These are phyloP conservation scores for Drosophila aff. DNA, from an alignment of 1,140 invertebrate species.

Conservation along the genomic window DNA sequence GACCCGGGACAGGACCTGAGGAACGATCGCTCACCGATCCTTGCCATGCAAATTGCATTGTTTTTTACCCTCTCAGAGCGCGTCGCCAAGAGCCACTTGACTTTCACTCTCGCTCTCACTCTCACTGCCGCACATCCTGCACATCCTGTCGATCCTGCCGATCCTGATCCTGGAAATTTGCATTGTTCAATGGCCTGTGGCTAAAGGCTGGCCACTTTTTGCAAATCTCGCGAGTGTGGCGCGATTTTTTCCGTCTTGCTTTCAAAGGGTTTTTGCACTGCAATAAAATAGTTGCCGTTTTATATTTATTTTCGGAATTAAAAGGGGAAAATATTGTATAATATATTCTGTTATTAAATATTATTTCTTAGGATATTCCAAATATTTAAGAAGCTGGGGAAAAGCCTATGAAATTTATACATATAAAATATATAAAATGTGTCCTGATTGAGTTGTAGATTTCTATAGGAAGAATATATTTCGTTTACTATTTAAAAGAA, in stretches of 20 bases:
- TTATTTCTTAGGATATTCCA: background rate
- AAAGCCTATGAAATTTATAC: background rate
- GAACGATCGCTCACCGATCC: constrained; percentile 8
- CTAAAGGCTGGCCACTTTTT: constrained; percentile 23
- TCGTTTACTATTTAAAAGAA: background rate
- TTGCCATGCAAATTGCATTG: constrained; percentile 72
- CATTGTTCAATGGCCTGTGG: constrained; percentile 31
- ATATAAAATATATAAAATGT: background rate
- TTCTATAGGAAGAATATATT: background rate
- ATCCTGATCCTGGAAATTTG: constrained; percentile 6
- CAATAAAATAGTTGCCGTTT: background rate
- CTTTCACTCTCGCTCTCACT: constrained; percentile 63
- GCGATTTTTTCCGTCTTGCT: background rate
- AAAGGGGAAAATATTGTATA: no score
- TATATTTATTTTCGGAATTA: background rate
- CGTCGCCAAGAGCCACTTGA: constrained; percentile 73
- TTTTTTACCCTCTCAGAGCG: constrained; percentile 43
- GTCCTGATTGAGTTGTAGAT: background rate
- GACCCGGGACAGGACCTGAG: background rate
- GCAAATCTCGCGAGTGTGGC: background rate
- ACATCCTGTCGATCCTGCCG: background rate
- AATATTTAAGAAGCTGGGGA: background rate
- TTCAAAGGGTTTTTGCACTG: background rate
- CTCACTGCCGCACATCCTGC: constrained; percentile 23
- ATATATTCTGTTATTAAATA: background rate